Evolutionary conservation across 2,888 invertebrate species (phyloP), one percentile per base, ranked within the genome.

Genomic region (Drosophila nr. medialis): DNA sequence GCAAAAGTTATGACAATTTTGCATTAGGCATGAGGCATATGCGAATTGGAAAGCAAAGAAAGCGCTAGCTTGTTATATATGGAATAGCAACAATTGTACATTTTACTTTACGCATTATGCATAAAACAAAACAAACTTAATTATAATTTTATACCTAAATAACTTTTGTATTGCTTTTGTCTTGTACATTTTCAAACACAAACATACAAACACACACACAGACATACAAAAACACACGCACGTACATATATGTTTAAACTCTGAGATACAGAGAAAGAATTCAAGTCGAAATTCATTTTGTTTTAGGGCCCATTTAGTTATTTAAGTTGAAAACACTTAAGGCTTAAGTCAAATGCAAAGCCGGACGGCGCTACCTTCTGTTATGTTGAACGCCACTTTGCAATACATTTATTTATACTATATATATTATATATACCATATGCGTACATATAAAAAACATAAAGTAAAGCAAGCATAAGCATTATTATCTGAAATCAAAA

Each of bases 41-140:
- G 84, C 63, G 68, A 79, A 62, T 69, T 72, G 48, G 49, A 63
- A 55, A 75, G 72, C 61, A 75, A 64, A 70, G 55, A 78, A 74
- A 72, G 80, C 85, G 83, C 79, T 87, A 87, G 87, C 88, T 87
- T 85, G 84, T 87, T 85, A 84, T 80, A 85, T 85, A 84, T 79
- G 81, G 72, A 81, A 86, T 85, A 85, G 85, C 81, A 81, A 86
- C 88, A 85, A 83, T 85, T 85, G 85, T 85, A 85, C 80, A 85
- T 88, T 88, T 81, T 88, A 84, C 72, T 80, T 84, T 86, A 84
- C 64, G 72, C 69, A 68, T 68, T 64, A 64, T 80, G 71, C 71
- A 80, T 63, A 55, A 62, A 72, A 59, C 55, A 61, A 70, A 70
- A 67, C 48, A 34, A 68, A 68, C 71, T 60, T 84, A 83, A 84